Conservation (phyloP, 2,113 vertebrate species). For the Oceanites oceanicus region DNA sequence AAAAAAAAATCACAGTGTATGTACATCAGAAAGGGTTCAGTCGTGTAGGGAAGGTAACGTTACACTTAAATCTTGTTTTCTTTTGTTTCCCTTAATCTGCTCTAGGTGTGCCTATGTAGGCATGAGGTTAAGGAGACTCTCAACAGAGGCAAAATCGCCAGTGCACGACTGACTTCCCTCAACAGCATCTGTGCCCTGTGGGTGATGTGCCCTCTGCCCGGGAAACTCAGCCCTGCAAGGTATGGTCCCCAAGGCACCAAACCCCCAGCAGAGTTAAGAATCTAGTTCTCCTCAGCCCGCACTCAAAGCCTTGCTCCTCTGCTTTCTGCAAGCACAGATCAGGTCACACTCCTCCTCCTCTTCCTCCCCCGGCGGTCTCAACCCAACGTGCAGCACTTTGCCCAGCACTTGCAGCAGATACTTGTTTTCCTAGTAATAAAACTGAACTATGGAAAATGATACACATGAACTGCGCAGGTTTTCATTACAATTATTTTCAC, state of each 20-base stretch:
- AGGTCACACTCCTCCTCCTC: background rate
- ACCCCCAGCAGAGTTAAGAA: background rate
- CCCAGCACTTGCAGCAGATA: background rate
- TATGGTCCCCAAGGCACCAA: background rate
- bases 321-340: background rate
- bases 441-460: background rate
- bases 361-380: background rate
- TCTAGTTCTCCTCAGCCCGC: background rate
- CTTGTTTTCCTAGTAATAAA: background rate
- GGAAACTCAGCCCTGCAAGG: background rate
- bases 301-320: background rate
- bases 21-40: background rate
- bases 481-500: background rate
- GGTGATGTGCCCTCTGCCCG: background rate
- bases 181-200: background rate
- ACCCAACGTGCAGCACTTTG: background rate
- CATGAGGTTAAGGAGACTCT: background rate
- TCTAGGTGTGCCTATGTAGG: background rate
- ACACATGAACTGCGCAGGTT: background rate
- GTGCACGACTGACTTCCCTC: background rate
- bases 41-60: background rate
- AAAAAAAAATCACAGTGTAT: background rate
- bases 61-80: background rate
- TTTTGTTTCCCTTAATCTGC: background rate
- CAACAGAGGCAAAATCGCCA: background rate